Evolutionary conservation across 1,140 invertebrate species (phyloP), one percentile per base, ranked within the genome.

Genomic region (Drosophila sulfurigaster): DNA sequence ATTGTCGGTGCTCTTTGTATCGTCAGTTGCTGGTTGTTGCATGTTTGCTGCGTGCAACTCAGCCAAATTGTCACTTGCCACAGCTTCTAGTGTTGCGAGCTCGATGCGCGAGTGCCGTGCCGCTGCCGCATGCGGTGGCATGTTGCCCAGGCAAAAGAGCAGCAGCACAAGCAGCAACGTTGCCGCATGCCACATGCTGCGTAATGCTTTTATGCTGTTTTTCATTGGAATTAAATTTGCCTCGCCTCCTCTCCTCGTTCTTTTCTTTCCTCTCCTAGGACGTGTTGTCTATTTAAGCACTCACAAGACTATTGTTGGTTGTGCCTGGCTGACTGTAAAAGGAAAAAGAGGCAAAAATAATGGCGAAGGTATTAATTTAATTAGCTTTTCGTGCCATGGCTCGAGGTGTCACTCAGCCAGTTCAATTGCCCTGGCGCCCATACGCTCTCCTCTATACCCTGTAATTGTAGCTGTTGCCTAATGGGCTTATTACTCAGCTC

Each of bases 301-400:
- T 75, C 58, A 28, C 6, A 32, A 20, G 13, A 7, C 43, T 28
- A 10, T 13, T 28, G 48, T 52, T 56, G 49, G 7, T 38, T 10
- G n/a, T 30, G 51, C n/a, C n/a, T 52, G 51, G 28, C 3, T 7
- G 25, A 3, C 35, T 38, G 16, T 30, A 56, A 38, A 35, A 38
- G 35, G 35, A 56, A 56, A 38, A 5, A 32, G 52, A 56, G 30
- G 48, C 8, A 59, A 73, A 67, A 70, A 68, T 66, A 78, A 78
- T 78, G 67, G 75, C 59, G 66, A 65, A 62, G 67, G 68, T 71
- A 78, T 78, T 78, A 66, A 78, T 78, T 78, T 75, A 78, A 78
- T 75, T 78, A 78, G 69, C 43, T 70, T 65, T 78, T 78, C 76
- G 56, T 75, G 76, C 66, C 72, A 71, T 69, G 60, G 58, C 73